These are phyloP conservation scores for Cheilosia scutellata DNA, from an alignment of 2,888 invertebrate species.

Conservation along the genomic window DNA sequence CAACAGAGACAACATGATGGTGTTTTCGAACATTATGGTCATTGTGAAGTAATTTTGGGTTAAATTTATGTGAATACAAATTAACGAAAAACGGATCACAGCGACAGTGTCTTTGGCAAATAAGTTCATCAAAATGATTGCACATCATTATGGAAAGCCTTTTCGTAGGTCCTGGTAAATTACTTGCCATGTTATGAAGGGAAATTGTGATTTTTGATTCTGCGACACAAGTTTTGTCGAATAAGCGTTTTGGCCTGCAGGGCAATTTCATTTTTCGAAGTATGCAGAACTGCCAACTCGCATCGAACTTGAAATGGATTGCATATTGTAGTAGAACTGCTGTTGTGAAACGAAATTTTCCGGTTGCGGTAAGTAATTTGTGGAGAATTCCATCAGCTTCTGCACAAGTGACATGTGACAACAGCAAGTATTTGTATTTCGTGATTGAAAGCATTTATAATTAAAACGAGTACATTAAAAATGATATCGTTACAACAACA, in stretches of 20 bases:
- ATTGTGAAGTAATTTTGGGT: conserved; percentile 6
- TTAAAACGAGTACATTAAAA: too few species aligned
- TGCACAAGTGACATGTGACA: too few species aligned
- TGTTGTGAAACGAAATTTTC: too few species aligned
- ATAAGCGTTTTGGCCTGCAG: conserved; percentile 42
- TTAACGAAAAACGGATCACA: conserved; percentile 31
- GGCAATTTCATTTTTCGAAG: conserved; percentile 44
- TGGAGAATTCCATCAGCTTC: too few species aligned
- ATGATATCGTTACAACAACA: too few species aligned
- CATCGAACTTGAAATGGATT: not conserved
- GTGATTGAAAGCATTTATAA: too few species aligned
- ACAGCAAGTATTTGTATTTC: too few species aligned
- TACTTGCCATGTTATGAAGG: conserved; percentile 53
- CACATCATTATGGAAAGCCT: conserved; percentile 38
- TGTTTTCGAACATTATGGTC: conserved; percentile 55
- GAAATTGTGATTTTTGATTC: conserved; percentile 11
- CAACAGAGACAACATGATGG: conserved; percentile 8
- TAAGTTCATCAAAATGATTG: conserved; percentile 4
- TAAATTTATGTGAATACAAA: conserved; percentile 6
- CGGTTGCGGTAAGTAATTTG: too few species aligned
- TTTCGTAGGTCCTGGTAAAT: conserved; percentile 24
- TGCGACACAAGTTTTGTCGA: conserved; percentile 27
- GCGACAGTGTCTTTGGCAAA: conserved; percentile 31
- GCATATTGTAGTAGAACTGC: conserved; percentile 33
- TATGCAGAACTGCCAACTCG: conserved; percentile 28